Evolutionary conservation across 1,140 invertebrate species (phyloP), one percentile per base, ranked within the genome.

Genomic region (Nebria ingens): DNA sequence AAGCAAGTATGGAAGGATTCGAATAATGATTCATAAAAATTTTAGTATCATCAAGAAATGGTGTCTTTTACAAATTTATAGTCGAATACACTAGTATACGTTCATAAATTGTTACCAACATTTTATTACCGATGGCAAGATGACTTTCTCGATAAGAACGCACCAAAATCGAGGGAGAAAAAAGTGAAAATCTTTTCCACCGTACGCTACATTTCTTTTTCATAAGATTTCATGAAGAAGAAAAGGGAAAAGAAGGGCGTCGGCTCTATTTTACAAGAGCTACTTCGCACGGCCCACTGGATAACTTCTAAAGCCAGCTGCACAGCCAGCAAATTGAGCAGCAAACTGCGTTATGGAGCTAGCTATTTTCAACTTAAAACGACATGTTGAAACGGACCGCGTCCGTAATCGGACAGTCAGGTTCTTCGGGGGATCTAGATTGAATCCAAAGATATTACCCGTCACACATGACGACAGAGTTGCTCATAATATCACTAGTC

Each of bases 21-120:
- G 9, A 45, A 45, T 45, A 17, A 45, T 45, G 40, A 6, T 11
- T 11, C 40, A 45, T 45, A 45, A 45, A 45, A 45, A 17, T 45
- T 45, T 45, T 45, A 45, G 6, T 45, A 45, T 9, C 40, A 17
- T 45, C 40, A 9, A 3, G 15, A 17, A 45, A 45, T 12, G 9
- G 40, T 45, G 15, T 17, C 40, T 17, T 34, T 45, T 45, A 12
- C 17, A 45, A 45, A 45, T 45, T 45, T 45, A 45, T 17, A 17
- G 40, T 17, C 3, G 17, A 9, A 45, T 45, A 4, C 17, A 45
- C 9, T 17, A 17, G 40, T 45, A 45, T 17, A 17, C 17, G 40
- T 17, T 45, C 40, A 45, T 45, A 45, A 45, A 45, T 45, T 45
- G 40, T 11, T 45, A 45, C 40, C 40, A 45, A 45, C 40, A 45